Evolutionary conservation across 2,113 vertebrate genomes (phyloP).

Genomic region (Rhabdornis inornatus): DNA sequence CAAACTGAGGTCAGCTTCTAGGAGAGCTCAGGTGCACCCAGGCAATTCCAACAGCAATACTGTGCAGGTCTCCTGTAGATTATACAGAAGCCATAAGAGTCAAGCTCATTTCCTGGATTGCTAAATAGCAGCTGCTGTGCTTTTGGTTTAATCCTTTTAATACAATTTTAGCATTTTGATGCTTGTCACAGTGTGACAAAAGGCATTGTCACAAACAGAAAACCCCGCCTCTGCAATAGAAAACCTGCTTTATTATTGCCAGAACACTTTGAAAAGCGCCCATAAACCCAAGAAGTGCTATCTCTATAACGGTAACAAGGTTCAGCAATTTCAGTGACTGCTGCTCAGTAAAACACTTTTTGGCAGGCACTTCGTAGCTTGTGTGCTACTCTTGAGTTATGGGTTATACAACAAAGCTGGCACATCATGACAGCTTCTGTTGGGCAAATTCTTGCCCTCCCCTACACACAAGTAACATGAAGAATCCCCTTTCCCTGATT

Average conservation of each 20-base stretch:
- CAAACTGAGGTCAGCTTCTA: background rate
- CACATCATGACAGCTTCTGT: background rate
- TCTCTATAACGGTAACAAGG: background rate
- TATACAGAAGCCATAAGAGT: background rate
- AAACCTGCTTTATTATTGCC: background rate
- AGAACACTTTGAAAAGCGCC: background rate
- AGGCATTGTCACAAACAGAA: background rate
- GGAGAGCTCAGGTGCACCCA: background rate
- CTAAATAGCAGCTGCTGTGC: background rate
- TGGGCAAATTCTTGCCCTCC: background rate
- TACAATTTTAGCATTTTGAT: background rate
- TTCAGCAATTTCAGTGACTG: background rate
- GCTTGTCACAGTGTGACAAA: background rate
- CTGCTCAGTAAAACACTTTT: background rate
- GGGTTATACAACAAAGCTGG: background rate
- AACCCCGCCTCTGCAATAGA: background rate
- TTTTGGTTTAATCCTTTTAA: background rate
- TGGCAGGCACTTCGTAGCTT: background rate
- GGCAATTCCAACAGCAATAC: background rate
- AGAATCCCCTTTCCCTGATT: background rate
- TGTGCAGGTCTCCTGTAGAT: background rate
- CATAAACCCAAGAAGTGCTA: background rate
- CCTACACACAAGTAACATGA: accelerated
- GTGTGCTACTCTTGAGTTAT: accelerated
- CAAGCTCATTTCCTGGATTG: background rate